Percentiles rank a stretch among this genome's conserved stretches.
Conservation (phyloP, 1,140 invertebrate genomes). For the Drosophila busckii region DNA sequence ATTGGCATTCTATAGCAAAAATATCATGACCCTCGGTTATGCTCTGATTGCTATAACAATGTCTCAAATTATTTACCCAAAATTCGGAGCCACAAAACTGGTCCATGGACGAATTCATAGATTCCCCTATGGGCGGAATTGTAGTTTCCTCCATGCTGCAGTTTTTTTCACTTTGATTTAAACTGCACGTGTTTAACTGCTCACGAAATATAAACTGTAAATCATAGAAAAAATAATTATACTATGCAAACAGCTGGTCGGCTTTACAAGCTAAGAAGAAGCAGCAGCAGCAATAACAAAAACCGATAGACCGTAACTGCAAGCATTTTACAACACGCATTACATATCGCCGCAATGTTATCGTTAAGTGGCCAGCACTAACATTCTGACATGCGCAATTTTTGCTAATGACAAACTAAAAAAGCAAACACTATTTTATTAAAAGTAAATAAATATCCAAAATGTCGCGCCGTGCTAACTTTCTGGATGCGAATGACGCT, state of each 20-base stretch:
- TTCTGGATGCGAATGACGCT: conserved; percentile 62
- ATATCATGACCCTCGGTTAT: too few relatives aligned
- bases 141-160: conserved; percentile 17
- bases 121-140: conserved; percentile 35
- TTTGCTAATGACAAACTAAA: neutral
- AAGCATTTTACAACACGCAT: too few relatives aligned
- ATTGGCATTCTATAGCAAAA: conserved; percentile 84
- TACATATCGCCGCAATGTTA: too few relatives aligned
- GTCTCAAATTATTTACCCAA: too few relatives aligned
- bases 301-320: conserved; percentile 16
- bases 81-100: conserved; percentile 83
- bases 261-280: conserved; percentile 12
- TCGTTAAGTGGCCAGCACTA: too few relatives aligned
- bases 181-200: conserved; percentile 7
- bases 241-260: conserved; percentile 27
- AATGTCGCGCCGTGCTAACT: conserved; percentile 61
- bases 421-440: neutral
- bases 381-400: too few relatives aligned
- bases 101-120: conserved; percentile 81
- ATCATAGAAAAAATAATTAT: conserved; percentile 20
- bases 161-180: neutral
- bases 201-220: conserved; percentile 28
- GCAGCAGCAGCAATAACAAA: conserved; percentile 14
- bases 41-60: too few relatives aligned
- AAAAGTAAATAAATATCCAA: neutral